Evolutionary conservation across 2,113 vertebrate species (phyloP).

Genomic region (Nesoenas mayeri): DNA sequence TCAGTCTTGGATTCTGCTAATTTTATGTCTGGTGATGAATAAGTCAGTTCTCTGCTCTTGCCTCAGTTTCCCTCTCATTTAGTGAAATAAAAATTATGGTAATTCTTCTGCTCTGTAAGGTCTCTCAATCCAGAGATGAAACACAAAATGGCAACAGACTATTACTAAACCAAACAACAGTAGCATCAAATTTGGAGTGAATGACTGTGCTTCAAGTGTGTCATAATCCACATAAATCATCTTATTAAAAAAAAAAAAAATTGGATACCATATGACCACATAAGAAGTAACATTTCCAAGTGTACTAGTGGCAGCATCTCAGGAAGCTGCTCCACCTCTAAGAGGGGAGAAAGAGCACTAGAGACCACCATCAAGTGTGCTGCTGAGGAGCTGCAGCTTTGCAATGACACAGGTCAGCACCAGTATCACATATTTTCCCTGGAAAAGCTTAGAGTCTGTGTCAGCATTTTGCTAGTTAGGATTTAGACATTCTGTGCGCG

Average conservation of each 20-base stretch:
- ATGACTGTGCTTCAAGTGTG: not conserved
- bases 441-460: slow-evolving; percentile 11
- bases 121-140: not conserved
- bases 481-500: not conserved
- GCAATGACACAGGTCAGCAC: not conserved
- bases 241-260: fast-evolving
- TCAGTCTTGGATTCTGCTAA: not conserved
- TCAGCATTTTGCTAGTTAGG: slow-evolving; percentile 20
- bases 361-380: not conserved
- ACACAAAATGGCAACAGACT: not conserved
- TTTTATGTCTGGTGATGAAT: not conserved
- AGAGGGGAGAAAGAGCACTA: not conserved
- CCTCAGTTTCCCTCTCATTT: not conserved
- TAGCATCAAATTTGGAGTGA: not conserved
- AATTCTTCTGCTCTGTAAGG: not conserved
- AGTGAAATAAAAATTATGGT: not conserved
- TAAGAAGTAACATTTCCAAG: not conserved
- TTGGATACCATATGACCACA: not conserved
- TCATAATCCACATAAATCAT: not conserved
- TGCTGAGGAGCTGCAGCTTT: not conserved
- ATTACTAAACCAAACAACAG: not conserved
- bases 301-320: not conserved
- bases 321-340: not conserved
- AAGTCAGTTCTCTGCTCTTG: not conserved
- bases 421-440: not conserved